Conservation (phyloP, 2,113 vertebrate genomes). For the Equus quagga region DNA sequence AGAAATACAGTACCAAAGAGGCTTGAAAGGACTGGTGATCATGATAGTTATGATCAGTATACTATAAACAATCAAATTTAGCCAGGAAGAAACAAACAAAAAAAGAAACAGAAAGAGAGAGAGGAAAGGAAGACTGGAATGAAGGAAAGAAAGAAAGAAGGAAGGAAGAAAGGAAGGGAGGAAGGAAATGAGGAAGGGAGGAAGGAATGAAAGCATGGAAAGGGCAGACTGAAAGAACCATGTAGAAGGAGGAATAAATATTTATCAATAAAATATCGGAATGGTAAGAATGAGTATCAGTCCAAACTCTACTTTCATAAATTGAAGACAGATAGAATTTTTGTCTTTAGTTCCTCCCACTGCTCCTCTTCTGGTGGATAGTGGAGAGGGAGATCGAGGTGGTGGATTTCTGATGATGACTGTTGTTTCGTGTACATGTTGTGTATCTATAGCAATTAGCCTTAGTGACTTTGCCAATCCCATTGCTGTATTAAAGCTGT, state of each 20-base stretch:
- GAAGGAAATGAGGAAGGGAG: background rate
- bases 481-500: background rate
- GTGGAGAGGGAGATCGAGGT: background rate
- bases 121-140: background rate
- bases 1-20: background rate
- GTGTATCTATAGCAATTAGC: background rate
- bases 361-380: background rate
- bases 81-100: background rate
- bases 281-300: background rate
- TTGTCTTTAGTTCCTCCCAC: background rate
- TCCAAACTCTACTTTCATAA: background rate
- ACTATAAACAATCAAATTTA: background rate
- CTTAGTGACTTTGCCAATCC: background rate
- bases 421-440: background rate
- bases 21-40: background rate
- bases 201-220: background rate
- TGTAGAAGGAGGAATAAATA: background rate
- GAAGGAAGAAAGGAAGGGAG: accelerated
- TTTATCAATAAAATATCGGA: background rate
- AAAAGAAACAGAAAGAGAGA: background rate
- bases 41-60: background rate
- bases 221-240: background rate
- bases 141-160: background rate
- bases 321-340: background rate
- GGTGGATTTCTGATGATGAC: background rate